Conservation (phyloP, 92 coral and sea anemone species). For the Porites rus region DNA sequence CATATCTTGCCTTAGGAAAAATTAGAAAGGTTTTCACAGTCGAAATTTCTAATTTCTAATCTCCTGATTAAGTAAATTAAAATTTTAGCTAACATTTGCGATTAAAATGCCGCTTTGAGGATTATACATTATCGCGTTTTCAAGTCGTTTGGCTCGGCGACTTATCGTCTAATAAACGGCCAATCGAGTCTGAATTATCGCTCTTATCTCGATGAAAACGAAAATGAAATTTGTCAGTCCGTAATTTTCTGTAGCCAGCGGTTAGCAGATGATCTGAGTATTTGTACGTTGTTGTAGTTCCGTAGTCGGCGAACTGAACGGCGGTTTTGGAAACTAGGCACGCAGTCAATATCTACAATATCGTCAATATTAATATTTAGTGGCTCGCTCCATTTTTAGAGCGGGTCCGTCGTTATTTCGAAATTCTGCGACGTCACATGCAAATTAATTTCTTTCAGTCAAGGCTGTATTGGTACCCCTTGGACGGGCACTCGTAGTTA, state of each 20-base stretch:
- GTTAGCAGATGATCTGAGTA: neutral
- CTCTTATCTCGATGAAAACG: neutral
- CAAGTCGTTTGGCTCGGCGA: conserved; percentile 6
- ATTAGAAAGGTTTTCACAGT: neutral
- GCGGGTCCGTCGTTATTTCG: neutral
- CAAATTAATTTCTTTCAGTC: conserved; percentile 6
- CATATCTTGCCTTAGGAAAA: no score
- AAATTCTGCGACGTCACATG: neutral
- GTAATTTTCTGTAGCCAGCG: neutral
- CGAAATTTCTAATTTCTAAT: neutral
- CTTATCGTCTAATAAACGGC: neutral
- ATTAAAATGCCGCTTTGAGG: conserved; percentile 19
- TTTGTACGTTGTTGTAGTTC: neutral
- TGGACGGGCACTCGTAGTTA: neutral
- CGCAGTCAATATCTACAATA: neutral
- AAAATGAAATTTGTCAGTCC: neutral
- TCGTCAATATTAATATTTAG: no score
- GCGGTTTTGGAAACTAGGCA: no score
- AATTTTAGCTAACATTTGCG: neutral
- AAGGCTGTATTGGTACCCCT: conserved; percentile 9
- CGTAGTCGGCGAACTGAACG: neutral
- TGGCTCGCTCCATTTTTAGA: no score
- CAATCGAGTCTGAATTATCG: neutral
- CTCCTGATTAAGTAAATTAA: no score
- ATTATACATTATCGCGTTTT: conserved; percentile 11